Conservation (phyloP, 2,888 invertebrate genomes). For the Cerceris ruficornis region DNA sequence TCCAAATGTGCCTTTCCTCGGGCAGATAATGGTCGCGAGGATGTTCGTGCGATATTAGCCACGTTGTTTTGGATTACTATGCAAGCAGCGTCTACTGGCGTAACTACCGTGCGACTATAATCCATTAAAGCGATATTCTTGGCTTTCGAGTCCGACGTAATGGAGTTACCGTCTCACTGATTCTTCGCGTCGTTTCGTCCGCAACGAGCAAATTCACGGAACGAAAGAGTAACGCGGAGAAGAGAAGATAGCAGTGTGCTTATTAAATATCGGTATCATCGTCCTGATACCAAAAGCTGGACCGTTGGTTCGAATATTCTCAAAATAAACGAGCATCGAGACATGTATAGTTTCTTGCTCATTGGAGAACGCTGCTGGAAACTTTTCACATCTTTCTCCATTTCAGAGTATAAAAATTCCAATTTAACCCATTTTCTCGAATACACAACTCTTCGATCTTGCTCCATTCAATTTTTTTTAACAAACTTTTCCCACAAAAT, state of each 20-base stretch:
- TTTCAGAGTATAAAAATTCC: too few species aligned
- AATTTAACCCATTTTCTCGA: too few species aligned
- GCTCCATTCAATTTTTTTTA: too few species aligned
- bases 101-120: slow-evolving; percentile 61
- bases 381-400: slow-evolving; percentile 6
- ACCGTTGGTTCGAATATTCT: slow-evolving; percentile 1
- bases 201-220: slow-evolving; percentile 23
- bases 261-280: slow-evolving; percentile 61
- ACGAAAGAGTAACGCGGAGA: slow-evolving; percentile 1
- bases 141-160: slow-evolving; percentile 42
- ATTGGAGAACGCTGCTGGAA: slow-evolving; percentile 21
- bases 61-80: slow-evolving; percentile 40
- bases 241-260: slow-evolving; percentile 11
- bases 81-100: slow-evolving; percentile 50
- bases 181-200: slow-evolving; percentile 26
- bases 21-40: slow-evolving; percentile 34
- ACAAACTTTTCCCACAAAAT: background rate
- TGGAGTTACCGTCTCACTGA: slow-evolving; percentile 53
- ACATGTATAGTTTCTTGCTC: slow-evolving; percentile 13
- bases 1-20: slow-evolving; percentile 33
- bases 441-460: too few species aligned
- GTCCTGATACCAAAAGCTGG: slow-evolving; percentile 17
- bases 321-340: slow-evolving; percentile 1
- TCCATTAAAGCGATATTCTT: slow-evolving; percentile 62
- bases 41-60: slow-evolving; percentile 37